A percentile compares a stretch with the other conserved stretches of the same genome.
Conservation (phyloP, 2,113 vertebrate genomes). For the Leucopsar rothschildi region DNA sequence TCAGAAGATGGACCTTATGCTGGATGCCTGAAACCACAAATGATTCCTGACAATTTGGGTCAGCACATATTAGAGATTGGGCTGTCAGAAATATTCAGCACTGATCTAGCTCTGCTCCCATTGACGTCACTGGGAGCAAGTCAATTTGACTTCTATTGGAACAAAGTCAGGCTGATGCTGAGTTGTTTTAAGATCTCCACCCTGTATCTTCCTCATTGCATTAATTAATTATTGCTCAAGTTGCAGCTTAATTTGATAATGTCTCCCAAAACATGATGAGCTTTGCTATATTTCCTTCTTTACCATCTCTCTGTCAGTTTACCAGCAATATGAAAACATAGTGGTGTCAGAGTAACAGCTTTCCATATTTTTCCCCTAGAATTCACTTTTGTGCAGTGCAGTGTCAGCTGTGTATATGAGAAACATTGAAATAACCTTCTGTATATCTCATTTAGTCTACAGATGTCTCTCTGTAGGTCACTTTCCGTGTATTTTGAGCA, state of each 20-base stretch:
- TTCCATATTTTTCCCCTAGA: background rate
- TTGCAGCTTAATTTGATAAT: slow-evolving; percentile 44
- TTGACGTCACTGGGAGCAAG: slow-evolving; percentile 27
- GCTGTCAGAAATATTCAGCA: background rate
- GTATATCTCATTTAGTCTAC: background rate
- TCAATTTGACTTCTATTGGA: slow-evolving; percentile 38
- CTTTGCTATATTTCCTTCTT: background rate
- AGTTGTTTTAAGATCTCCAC: slow-evolving; percentile 48
- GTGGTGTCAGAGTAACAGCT: background rate
- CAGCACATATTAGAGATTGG: background rate
- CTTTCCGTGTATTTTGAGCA: background rate
- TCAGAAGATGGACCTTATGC: background rate
- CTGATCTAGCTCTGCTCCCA: background rate
- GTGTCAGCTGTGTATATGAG: background rate
- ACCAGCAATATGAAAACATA: background rate
- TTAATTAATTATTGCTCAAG: slow-evolving; percentile 57
- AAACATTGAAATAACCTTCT: background rate
- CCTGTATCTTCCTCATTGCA: background rate
- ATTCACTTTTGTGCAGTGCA: background rate
- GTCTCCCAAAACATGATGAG: slow-evolving; percentile 6
- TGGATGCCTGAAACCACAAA: background rate
- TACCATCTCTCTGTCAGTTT: background rate
- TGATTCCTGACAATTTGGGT: background rate
- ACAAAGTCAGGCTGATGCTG: slow-evolving; percentile 20
- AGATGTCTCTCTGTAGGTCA: background rate